Conservation (phyloP, 2,888 invertebrate species). For the Meandrusa payeni region DNA sequence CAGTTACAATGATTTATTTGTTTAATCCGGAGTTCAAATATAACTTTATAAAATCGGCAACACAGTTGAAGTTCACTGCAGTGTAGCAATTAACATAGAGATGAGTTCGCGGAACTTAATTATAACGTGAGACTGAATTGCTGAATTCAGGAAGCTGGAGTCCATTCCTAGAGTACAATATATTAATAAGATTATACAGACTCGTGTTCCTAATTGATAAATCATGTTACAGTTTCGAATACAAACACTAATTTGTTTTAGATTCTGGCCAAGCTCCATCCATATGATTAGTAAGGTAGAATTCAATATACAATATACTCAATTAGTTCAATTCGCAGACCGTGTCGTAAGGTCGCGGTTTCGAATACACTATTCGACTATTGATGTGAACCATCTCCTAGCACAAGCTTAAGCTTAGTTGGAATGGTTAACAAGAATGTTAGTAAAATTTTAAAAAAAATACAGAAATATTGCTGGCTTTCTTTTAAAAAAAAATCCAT, state of each 20-base stretch:
- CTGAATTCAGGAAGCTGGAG: slow-evolving; percentile 10
- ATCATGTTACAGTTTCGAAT: background rate
- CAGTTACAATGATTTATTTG: too few species aligned
- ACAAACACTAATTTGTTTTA: background rate
- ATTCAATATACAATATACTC: too few species aligned
- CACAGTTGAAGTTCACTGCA: slow-evolving; percentile 14
- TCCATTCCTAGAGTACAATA: slow-evolving; percentile 9
- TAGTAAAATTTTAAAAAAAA: too few species aligned
- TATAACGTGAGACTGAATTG: slow-evolving; percentile 5
- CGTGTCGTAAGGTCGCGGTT: too few species aligned
- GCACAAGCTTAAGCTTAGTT: too few species aligned
- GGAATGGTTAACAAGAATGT: too few species aligned
- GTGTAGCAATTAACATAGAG: slow-evolving; percentile 22
- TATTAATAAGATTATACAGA: slow-evolving; percentile 8
- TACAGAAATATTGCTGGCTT: too few species aligned
- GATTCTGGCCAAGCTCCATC: too few species aligned
- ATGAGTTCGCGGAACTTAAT: slow-evolving; percentile 20
- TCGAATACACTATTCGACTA: too few species aligned
- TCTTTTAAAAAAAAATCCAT: too few species aligned
- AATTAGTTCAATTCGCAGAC: too few species aligned
- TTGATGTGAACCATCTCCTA: too few species aligned
- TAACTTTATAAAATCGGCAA: slow-evolving; percentile 5
- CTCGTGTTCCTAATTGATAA: slow-evolving; percentile 13
- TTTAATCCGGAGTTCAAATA: background rate
- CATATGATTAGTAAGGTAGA: background rate